Conservation (phyloP, 2,113 vertebrate species). For the Centropus unirufus region DNA sequence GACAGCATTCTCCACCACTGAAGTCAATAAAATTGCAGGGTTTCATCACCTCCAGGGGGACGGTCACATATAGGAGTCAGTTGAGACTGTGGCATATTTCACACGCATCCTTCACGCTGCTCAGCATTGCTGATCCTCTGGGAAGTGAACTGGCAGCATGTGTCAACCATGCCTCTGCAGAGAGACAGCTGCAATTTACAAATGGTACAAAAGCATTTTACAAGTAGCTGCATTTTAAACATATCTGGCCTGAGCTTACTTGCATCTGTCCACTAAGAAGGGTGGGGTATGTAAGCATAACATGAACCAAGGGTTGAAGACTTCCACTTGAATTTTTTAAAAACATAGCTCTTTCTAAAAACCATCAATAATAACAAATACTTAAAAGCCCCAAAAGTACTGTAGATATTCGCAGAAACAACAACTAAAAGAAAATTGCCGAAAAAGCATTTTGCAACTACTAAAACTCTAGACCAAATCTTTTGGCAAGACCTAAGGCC, state of each 20-base stretch:
- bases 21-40: not conserved
- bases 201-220: constrained; percentile 14
- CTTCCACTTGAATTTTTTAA: not conserved
- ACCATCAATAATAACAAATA: not conserved
- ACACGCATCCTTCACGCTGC: not conserved
- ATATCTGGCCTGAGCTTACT: not conserved
- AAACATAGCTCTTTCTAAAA: not conserved
- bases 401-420: not conserved
- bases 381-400: not conserved
- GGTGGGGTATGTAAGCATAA: not conserved
- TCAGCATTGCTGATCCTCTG: accelerated
- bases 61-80: not conserved
- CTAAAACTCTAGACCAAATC: constrained; percentile 29
- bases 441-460: constrained; percentile 36
- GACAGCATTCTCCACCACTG: not conserved
- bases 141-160: not conserved
- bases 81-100: not conserved
- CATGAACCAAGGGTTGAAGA: not conserved
- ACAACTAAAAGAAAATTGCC: not conserved
- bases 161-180: not conserved
- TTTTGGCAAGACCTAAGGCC: constrained; percentile 25
- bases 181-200: constrained; percentile 31
- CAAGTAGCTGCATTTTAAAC: constrained; percentile 29
- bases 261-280: not conserved
- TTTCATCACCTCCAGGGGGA: not conserved